Evolutionary conservation across 2,113 vertebrate genomes (phyloP), one percentile per base, ranked within the genome.

Genomic region (Haemorhous mexicanus): DNA sequence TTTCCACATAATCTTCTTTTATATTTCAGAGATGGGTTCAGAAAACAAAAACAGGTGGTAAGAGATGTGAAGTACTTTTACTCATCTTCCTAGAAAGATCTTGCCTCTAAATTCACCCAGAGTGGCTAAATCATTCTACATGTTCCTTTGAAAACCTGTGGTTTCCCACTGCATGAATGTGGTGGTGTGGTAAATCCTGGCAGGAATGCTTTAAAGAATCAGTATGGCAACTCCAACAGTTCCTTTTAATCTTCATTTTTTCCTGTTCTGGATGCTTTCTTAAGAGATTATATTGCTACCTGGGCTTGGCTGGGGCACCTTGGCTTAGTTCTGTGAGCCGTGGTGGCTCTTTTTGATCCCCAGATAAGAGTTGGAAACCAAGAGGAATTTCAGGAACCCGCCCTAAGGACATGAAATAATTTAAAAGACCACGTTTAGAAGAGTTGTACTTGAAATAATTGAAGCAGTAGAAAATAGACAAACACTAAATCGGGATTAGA

Each of bases 201-300:
- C 43, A 90, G 46, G 33, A 74, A 21, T 74, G 12, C 6, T 84
- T 83, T 19, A 30, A 77, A 59, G 53, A 69, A 23, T 86, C 0
- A 2, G 13, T 3, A 1, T 80, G 46, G 28, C 32, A 73, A 12
- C 37, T 10, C 6, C 33, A 78, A 24, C 28, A 0, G 0, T 43
- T 78, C 2, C 0, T 55, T 78, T 19, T 22, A 23, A 55, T 14
- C 26, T 55, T 50, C 1, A 1, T 87, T 74, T 80, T 44, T 30
- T 39, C 50, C 46, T 35, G 2, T 66, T 79, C 63, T 35, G 53
- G 16, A 11, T 88, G 24, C 21, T 26, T 8, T 21, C 9, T 66
- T 58, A 26, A n/a, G 55, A 41, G 24, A 44, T 32, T 28, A 5
- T 46, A 8, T 53, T 41, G 13, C 33, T 68, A 8, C 50, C 69